Evolutionary conservation across 2,888 invertebrate genomes (phyloP), one percentile per base, ranked within the genome.

Genomic region (Timandra comae): DNA sequence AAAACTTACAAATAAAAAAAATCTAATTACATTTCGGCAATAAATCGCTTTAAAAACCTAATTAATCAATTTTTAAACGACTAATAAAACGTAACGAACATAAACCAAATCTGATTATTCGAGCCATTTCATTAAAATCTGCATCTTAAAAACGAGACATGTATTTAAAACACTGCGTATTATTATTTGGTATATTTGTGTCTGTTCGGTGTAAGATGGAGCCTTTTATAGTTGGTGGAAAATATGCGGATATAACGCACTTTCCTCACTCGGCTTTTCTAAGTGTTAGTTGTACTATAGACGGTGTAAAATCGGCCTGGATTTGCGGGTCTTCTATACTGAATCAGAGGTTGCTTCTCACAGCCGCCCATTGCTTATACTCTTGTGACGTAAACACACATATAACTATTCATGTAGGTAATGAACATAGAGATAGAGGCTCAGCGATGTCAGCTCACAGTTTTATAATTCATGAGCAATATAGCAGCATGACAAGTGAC

Each of bases 301-400:
- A 21, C 0, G 1, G 2, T 1, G 0, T 2, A 0, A 21, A 10
- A 4, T 1, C 1, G 1, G 8, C 9, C 4, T 55, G 47, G 38
- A 32, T 46, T 0, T 72, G 69, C 16, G 67, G 67, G 0, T 39
- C 53, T 0, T 69, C 70, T 0, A 52, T 72, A 2, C 1, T 72
- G 0, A 71, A 61, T 24, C 55, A 60, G 16, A 10, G 5, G 0
- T 29, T 66, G 3, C 7, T 63, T 1, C 9, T 70, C 1, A 60
- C 69, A 0, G 69, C 66, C 0, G 68, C 53, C 0, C 70, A 70
- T 29, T 69, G 64, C 16, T 0, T 56, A 1, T 7, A 20, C 4
- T 19, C 7, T 1, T 59, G 54, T 29, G 0, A 0, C 0, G 0
- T 0, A 0, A 3, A 2, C 0, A 28, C 26, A 0, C 6, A 3